These are phyloP conservation scores for Amblyteles armatorius DNA, from an alignment of 2,888 invertebrate species.

Conservation along the genomic window DNA sequence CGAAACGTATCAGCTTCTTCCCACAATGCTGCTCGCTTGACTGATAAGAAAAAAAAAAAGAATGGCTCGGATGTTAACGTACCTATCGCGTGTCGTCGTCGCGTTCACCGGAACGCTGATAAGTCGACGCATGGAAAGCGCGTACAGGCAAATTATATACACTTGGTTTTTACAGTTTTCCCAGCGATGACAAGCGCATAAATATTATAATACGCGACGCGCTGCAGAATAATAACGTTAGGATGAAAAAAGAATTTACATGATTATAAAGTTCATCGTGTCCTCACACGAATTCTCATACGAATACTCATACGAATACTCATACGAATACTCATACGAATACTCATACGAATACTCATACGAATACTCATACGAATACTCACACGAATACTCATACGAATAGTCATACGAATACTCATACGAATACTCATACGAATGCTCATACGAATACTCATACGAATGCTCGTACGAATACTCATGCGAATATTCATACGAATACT, in stretches of 20 bases:
- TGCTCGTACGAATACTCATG: no score
- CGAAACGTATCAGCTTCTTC: constrained; percentile 27
- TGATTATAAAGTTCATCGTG: not conserved
- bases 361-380: no score
- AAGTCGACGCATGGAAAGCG: constrained; percentile 23
- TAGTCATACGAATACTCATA: no score
- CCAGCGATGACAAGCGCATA: constrained; percentile 8
- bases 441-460: no score
- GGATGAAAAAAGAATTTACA: not conserved
- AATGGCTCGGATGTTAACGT: constrained; percentile 53
- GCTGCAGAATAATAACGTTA: not conserved
- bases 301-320: not conserved
- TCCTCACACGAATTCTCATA: not conserved
- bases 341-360: no score
- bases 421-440: no score
- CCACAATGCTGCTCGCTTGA: constrained; percentile 21
- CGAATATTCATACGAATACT: no score
- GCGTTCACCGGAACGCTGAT: constrained; percentile 29
- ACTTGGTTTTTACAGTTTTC: constrained; percentile 3
- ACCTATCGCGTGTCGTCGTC: constrained; percentile 46
- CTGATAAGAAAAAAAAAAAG: constrained; percentile 47
- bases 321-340: no score
- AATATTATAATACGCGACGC: not conserved
- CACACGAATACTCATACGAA: no score
- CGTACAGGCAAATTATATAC: constrained; percentile 13